Percentiles rank a stretch among this genome's conserved stretches.
Evolutionary conservation across 2,113 vertebrate genomes (phyloP).

Genomic region (Panurus biarmicus): DNA sequence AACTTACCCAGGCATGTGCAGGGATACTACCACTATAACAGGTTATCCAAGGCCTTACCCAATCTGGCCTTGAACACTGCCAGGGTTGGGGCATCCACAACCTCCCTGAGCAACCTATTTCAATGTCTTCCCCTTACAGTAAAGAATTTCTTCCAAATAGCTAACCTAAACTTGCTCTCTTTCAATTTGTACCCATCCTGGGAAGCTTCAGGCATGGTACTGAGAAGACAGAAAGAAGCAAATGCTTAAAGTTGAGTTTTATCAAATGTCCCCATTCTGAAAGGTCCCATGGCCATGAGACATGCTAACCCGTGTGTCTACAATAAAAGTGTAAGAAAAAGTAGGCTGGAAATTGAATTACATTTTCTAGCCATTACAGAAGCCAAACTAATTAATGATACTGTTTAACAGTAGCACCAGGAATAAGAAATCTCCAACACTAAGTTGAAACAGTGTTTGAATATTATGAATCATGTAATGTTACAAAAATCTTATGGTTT

Average conservation of each 20-base stretch:
- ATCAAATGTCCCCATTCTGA: neutral
- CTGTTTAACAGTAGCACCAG: neutral
- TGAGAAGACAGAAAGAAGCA: neutral
- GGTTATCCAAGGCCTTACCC: neutral
- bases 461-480: neutral
- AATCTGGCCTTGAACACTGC: neutral
- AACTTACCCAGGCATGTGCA: neutral
- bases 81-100: neutral
- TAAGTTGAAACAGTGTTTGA: neutral
- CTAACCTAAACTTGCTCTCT: neutral
- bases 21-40: neutral
- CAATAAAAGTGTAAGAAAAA: neutral
- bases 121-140: too few species aligned
- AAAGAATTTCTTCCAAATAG: neutral
- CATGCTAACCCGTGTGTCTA: neutral
- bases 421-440: neutral
- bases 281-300: neutral
- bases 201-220: neutral
- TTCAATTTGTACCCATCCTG: neutral
- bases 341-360: neutral
- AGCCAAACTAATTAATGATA: neutral
- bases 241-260: neutral
- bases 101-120: neutral
- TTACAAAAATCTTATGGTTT: neutral
- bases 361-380: neutral